Conservation (phyloP, 2,888 invertebrate species). For the Eupithecia pulchellata region DNA sequence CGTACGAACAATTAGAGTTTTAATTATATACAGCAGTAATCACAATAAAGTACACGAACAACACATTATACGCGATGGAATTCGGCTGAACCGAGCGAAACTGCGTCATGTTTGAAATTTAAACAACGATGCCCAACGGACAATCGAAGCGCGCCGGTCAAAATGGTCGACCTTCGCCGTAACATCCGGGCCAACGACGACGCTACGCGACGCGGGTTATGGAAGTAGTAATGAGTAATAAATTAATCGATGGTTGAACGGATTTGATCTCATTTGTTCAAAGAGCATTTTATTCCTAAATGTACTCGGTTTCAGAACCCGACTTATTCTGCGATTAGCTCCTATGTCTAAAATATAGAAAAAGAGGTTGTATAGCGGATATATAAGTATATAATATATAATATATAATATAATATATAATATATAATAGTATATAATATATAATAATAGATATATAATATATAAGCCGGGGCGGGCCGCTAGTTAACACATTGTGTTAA, state of each 20-base stretch:
- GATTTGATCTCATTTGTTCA: not conserved
- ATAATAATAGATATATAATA: no score
- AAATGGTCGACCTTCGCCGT: conserved; percentile 14
- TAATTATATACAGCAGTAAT: conserved; percentile 18
- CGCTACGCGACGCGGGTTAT: conserved; percentile 11
- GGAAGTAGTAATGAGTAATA: conserved; percentile 1
- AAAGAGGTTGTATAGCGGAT: no score
- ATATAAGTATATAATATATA: no score
- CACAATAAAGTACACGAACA: conserved; percentile 24
- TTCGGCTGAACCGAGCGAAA: not conserved
- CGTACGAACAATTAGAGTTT: conserved; percentile 8
- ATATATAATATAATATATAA: no score
- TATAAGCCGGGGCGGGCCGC: no score
- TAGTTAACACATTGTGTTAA: no score
- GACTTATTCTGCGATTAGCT: not conserved
- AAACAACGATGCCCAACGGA: conserved; percentile 19
- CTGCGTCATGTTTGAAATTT: conserved; percentile 17
- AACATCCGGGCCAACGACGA: conserved; percentile 12
- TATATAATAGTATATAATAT: no score
- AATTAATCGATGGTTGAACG: not conserved
- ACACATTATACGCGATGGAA: conserved; percentile 16
- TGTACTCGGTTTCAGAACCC: no score
- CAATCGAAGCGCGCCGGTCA: conserved; percentile 21
- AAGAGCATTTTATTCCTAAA: not conserved
- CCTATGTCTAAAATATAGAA: no score